These are phyloP conservation scores for Elysia chlorotica DNA, from an alignment of 1,140 invertebrate species.

Conservation along the genomic window DNA sequence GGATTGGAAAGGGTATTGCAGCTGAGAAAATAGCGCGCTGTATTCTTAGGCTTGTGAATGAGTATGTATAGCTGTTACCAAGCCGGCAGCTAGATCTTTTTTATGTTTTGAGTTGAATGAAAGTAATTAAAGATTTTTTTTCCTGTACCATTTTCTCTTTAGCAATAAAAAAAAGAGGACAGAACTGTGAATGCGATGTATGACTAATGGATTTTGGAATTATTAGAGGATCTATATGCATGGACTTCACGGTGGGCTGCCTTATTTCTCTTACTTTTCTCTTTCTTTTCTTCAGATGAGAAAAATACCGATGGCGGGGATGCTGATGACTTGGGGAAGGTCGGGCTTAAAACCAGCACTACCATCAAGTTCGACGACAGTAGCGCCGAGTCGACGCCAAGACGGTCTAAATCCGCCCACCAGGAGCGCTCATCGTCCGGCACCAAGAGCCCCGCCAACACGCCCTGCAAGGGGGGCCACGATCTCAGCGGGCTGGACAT, in stretches of 20 bases:
- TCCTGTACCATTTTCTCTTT: too few relatives aligned
- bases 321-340: too few relatives aligned
- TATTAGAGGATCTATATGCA: background rate
- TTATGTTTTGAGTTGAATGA: too few relatives aligned
- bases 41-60: too few relatives aligned
- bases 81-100: too few relatives aligned
- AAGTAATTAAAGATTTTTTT: too few relatives aligned
- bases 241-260: background rate
- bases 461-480: background rate
- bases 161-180: background rate
- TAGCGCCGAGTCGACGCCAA: constrained; percentile 16
- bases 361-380: constrained; percentile 14
- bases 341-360: too few relatives aligned
- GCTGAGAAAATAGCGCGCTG: too few relatives aligned
- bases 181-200: background rate
- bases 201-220: background rate
- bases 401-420: background rate
- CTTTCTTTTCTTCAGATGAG: background rate
- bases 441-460: background rate
- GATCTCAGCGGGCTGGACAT: constrained; percentile 21
- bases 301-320: background rate
- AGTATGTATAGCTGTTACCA: too few relatives aligned
- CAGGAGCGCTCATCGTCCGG: background rate
- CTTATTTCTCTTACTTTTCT: background rate
- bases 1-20: too few relatives aligned